Percentiles rank a stretch among this genome's conserved stretches.
Evolutionary conservation across 1,140 invertebrate species (phyloP).

Genomic region (Galendromus occidentalis): DNA sequence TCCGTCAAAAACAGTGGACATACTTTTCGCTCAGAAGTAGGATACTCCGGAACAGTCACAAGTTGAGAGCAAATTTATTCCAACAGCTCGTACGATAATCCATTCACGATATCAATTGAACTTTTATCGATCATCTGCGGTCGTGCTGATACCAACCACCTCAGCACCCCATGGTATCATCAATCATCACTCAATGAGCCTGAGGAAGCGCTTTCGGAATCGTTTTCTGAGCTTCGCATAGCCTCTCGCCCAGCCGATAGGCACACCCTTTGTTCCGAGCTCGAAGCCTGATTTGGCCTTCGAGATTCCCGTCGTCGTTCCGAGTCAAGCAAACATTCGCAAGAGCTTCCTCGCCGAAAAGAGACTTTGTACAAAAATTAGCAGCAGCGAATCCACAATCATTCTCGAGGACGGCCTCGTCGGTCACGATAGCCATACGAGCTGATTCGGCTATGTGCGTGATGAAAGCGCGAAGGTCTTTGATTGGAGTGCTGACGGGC

Average conservation of each 20-base stretch:
- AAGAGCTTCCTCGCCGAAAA: slow-evolving; percentile 95
- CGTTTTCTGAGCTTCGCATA: neutral
- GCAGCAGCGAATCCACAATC: slow-evolving; percentile 67
- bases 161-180: too few species aligned
- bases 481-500: too few species aligned
- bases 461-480: neutral
- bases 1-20: too few species aligned
- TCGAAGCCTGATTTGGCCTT: slow-evolving; percentile 86
- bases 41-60: too few species aligned
- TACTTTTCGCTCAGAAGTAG: too few species aligned
- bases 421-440: neutral
- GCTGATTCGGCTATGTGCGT: neutral
- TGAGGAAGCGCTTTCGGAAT: too few species aligned
- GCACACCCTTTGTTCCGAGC: slow-evolving; percentile 51
- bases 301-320: slow-evolving; percentile 58
- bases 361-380: slow-evolving; percentile 94
- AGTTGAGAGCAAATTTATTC: too few species aligned
- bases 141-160: too few species aligned
- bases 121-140: too few species aligned
- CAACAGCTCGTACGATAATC: too few species aligned
- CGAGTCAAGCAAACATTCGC: slow-evolving; percentile 97
- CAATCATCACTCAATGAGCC: too few species aligned
- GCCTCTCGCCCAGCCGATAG: neutral
- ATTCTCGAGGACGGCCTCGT: neutral
- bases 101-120: too few species aligned